Conservation (phyloP, 2,797 vertebrate species). For the Leptodactylus fallax region DNA sequence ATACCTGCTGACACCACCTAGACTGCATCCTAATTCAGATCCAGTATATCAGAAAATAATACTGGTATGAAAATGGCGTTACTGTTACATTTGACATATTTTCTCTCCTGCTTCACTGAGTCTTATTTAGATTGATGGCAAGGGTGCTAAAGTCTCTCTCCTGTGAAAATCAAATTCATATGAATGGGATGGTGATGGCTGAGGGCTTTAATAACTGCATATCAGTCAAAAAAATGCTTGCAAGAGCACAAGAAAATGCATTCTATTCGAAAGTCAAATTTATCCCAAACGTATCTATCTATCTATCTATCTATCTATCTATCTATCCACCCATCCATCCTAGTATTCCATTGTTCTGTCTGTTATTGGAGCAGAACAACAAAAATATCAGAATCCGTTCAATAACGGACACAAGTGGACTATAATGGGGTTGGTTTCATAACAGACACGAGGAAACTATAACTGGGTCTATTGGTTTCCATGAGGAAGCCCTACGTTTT, state of each 20-base stretch:
- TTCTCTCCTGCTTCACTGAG: background rate
- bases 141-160: background rate
- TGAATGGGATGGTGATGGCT: conserved; percentile 10
- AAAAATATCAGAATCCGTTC: too few species aligned
- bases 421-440: too few species aligned
- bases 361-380: too few species aligned
- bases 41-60: conserved; percentile 2
- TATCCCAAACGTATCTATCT: too few species aligned
- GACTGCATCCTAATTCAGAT: background rate
- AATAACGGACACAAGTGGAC: too few species aligned
- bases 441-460: too few species aligned
- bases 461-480: too few species aligned
- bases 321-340: background rate
- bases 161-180: conserved; percentile 7
- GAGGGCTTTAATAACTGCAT: background rate
- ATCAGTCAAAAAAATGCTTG: conserved; percentile 3
- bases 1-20: background rate
- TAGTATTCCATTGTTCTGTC: too few species aligned
- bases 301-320: conserved; percentile 3
- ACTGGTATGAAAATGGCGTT: background rate
- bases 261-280: too few species aligned
- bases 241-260: background rate
- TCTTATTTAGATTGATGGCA: conserved; percentile 16
- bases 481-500: too few species aligned
- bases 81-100: conserved; percentile 4